phyloP scores from a whole-genome alignment of 2,888 invertebrate genomes.

The Scelioninae gen. 1 region DNA sequence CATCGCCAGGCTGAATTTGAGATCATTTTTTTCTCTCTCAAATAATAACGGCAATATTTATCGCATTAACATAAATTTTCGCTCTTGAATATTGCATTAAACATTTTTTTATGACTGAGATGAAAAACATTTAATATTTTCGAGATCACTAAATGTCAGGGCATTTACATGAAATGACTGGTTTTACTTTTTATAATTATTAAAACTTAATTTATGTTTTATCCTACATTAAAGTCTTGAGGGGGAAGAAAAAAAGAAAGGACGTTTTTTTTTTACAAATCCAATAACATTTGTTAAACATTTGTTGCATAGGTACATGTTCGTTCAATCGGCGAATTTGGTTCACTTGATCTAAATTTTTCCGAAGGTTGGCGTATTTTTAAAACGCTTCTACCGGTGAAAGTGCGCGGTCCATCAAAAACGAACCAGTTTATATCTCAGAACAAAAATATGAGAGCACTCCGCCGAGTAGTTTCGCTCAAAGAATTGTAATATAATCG shows the following conservation, averaged over 20 bases:
- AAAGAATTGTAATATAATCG: slow-evolving; percentile 33
- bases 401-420: too few species aligned
- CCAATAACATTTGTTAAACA: slow-evolving; percentile 7
- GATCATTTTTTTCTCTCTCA: slow-evolving; percentile 43
- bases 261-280: background rate
- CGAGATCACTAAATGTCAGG: slow-evolving; percentile 46
- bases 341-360: too few species aligned
- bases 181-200: slow-evolving; percentile 35
- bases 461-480: too few species aligned
- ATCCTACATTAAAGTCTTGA: slow-evolving; percentile 16
- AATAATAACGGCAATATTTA: slow-evolving; percentile 40
- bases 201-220: slow-evolving; percentile 30
- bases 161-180: slow-evolving; percentile 31
- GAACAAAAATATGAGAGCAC: too few species aligned
- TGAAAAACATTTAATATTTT: slow-evolving; percentile 46
- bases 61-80: slow-evolving; percentile 50
- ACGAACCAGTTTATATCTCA: too few species aligned
- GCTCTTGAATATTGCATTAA: slow-evolving; percentile 34
- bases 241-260: slow-evolving; percentile 20
- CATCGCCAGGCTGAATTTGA: slow-evolving; percentile 56
- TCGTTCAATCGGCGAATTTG: too few species aligned
- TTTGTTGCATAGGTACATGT: background rate
- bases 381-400: too few species aligned
- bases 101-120: slow-evolving; percentile 34
- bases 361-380: too few species aligned